These are phyloP conservation scores for Stichodactyla mertensii DNA, from an alignment of 64 coral and sea anemone genomes.

Conservation along the genomic window DNA sequence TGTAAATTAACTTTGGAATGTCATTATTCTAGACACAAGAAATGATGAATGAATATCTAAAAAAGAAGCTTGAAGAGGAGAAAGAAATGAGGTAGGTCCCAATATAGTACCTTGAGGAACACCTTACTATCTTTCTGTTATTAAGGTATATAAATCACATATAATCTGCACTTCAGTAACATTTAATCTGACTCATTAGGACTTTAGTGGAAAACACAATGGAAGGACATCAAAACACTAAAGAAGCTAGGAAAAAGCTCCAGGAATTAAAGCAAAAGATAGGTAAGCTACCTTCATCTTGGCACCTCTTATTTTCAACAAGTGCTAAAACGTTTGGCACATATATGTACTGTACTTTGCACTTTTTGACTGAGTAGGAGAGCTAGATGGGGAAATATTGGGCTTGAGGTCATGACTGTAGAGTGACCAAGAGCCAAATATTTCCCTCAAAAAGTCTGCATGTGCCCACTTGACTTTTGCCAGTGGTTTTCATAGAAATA, in stretches of 20 bases:
- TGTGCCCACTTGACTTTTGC: too few relatives aligned
- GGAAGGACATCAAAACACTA: constrained; percentile 86
- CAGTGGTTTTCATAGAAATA: too few relatives aligned
- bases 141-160: background rate
- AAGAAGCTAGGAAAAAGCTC: constrained; percentile 84
- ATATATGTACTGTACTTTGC: background rate
- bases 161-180: background rate
- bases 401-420: too few relatives aligned
- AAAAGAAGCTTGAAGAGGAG: constrained; percentile 64
- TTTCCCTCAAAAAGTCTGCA: too few relatives aligned
- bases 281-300: constrained; percentile 31
- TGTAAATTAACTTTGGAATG: background rate
- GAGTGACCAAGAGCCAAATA: too few relatives aligned
- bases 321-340: background rate
- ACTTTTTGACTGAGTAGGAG: too few relatives aligned
- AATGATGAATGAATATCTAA: constrained; percentile 92
- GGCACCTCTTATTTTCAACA: background rate
- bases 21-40: constrained; percentile 65
- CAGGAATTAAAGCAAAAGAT: constrained; percentile 91
- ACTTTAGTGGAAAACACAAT: constrained; percentile 88
- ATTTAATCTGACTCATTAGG: constrained; percentile 15
- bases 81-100: constrained; percentile 82
- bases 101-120: background rate
- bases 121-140: background rate
- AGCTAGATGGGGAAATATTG: too few relatives aligned